Evolutionary conservation across 2,113 vertebrate genomes (phyloP), one percentile per base, ranked within the genome.

Genomic region (Anseranas semipalmata): DNA sequence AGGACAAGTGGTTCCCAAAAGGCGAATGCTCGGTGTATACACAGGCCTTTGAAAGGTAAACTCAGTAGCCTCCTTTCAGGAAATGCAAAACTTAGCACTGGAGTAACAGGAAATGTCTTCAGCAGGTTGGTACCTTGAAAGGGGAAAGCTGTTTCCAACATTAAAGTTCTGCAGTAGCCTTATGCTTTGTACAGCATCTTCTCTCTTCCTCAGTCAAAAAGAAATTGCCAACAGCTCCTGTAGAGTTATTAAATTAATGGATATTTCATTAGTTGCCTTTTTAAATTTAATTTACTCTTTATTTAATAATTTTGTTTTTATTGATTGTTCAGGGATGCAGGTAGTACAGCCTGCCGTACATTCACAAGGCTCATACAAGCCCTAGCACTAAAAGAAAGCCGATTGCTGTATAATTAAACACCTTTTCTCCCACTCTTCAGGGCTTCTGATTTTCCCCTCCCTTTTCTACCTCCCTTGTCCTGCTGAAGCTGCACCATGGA

Each of bases 41-140:
- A 1, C 15, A 28, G 66, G 58, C 20, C n/a, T 45, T 16, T 63
- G 48, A 6, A 15, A 22, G 32, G 50, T 6, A 5, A 43, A 24
- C 32, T 46, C 2, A 0, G 41, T 41, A 18, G 63, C 33, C 28
- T n/a, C 9, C 67, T 45, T 41, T 13, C 10, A 9, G 39, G 46
- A 28, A 9, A 5, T 12, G 12, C 4, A 10, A 9, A 19, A 5
- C 35, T 70, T 7, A 2, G 4, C 27, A 1, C 15, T 30, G 46
- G 35, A 33, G 46, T 8, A 15, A 8, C 2, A 27, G 48, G 67
- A 24, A 63, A 9, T 11, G 15, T 19, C 55, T 32, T 24, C 32
- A 5, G 25, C 35, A 9, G 4, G 53, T 25, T 30, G 66, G 22
- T 37, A 2, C 37, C 41, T 58, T 27, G 50, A 21, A 13, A 50